Base-by-base conservation (phyloP, 2,797 vertebrate species). In the Nannoperca australis region DNA sequence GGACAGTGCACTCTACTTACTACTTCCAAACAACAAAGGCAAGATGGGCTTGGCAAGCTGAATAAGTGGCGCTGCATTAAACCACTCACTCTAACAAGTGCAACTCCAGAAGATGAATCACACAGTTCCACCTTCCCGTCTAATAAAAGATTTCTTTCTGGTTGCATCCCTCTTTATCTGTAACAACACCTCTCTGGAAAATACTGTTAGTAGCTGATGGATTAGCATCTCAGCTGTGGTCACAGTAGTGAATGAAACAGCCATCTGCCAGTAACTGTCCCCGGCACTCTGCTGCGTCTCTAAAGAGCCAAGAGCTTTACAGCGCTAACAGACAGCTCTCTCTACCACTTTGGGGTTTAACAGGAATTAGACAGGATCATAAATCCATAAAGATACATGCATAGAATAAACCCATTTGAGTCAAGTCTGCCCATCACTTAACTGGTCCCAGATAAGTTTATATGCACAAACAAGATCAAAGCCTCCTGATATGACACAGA, bases 231-330 rank as follows among this genome's bases (percentile, higher is more conserved):
- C 71, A 78, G 76, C 68, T 78, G 79, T 72, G 60, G 44, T 62
- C 27, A 51, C 59, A 32, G 55, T 42, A 27, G 69, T 81, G 72
- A 86, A 82, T 81, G 74, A 81, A 79, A 77, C 40, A 66, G 36
- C 89, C 88, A 91, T 92, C 91, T 93, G 91, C 84, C 86, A 83
- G 62, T 40, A 67, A 75, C 71, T 76, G 80, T 77, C 81, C 74
- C 61, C 66, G 55, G 34, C 10, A 51, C 73, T 42, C 36, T 50
- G 71, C 69, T 62, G 81, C 30, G 20, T 81, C 66, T 82, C 79
- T 84, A 65, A 75, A 91, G 78, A 65, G 70, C 77, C 79, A 55
- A 85, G 80, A 84, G 86, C 81, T 87, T 86, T 74, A 82, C 59
- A 5, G 20, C 24, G 3, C 74, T 49, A 70, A 72, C 76, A 63